Conservation (phyloP, 1,140 invertebrate species). For the Drusus annulatus region DNA sequence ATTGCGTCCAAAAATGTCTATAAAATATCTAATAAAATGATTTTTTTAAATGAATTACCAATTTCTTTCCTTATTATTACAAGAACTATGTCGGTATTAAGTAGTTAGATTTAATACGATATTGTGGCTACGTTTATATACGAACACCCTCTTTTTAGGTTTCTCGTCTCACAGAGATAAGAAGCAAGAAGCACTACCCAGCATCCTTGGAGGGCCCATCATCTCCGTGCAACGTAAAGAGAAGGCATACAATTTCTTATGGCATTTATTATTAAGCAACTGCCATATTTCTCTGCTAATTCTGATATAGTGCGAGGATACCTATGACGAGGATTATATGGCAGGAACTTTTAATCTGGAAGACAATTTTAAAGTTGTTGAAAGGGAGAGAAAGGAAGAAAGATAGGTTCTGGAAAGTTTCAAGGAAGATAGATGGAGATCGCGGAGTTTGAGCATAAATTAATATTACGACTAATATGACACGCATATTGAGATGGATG, state of each 20-base stretch:
- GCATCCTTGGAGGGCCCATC: neutral
- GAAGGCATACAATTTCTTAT: slow-evolving; percentile 55
- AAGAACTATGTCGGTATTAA: no score
- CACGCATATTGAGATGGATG: slow-evolving; percentile 27
- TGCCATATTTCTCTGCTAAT: slow-evolving; percentile 50
- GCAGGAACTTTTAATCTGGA: slow-evolving; percentile 44
- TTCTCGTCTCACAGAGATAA: neutral
- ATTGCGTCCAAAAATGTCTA: no score
- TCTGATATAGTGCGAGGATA: slow-evolving; percentile 48
- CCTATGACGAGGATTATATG: slow-evolving; percentile 47
- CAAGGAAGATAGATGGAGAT: slow-evolving; percentile 24
- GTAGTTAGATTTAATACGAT: no score
- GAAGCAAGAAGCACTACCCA: no score
- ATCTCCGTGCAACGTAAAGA: neutral
- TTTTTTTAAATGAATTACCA: no score
- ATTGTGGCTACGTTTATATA: neutral
- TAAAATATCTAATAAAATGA: no score
- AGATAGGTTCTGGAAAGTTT: neutral
- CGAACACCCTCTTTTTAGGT: slow-evolving; percentile 2
- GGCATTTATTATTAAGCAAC: slow-evolving; percentile 52
- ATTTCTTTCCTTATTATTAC: no score
- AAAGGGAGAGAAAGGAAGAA: slow-evolving; percentile 8
- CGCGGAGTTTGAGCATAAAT: slow-evolving; percentile 28
- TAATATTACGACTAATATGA: slow-evolving; percentile 36
- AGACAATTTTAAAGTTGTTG: slow-evolving; percentile 49